phyloP scores from a whole-genome alignment of 1,140 invertebrate species.

The Pectinophora gossypiella region DNA sequence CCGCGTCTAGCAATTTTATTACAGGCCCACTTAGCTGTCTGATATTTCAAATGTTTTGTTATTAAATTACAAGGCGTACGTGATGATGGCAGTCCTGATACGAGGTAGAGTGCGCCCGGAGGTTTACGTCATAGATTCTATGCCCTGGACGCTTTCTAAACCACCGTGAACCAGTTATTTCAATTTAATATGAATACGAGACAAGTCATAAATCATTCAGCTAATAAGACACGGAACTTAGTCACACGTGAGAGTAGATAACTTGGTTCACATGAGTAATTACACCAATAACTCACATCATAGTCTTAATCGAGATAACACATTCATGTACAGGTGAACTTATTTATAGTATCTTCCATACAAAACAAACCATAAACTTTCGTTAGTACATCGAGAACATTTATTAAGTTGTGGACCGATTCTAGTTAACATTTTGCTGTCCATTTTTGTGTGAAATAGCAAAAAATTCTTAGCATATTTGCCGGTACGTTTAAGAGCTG shows the following conservation, averaged over 20 bases:
- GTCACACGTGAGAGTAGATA: background rate
- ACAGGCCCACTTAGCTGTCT: constrained; percentile 38
- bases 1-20: constrained; percentile 46
- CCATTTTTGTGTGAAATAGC: constrained; percentile 3
- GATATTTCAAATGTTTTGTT: constrained; percentile 36
- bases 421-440: background rate
- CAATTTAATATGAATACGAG: background rate
- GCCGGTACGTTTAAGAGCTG: constrained; percentile 26
- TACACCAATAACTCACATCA: background rate
- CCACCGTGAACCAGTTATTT: background rate
- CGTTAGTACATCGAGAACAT: no score
- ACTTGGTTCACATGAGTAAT: background rate
- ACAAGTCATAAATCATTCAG: background rate
- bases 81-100: constrained; percentile 15
- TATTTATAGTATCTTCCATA: background rate
- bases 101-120: background rate
- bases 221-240: background rate
- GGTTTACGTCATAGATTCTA: background rate
- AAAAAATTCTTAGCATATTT: constrained; percentile 19
- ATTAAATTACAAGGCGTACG: constrained; percentile 31
- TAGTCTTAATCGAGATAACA: background rate
- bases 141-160: background rate
- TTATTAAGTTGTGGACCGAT: no score
- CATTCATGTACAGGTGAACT: no score
- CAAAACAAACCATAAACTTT: background rate